phyloP scores from a whole-genome alignment of 2,797 vertebrate species.

The Hapalemur alaotrensis region DNA sequence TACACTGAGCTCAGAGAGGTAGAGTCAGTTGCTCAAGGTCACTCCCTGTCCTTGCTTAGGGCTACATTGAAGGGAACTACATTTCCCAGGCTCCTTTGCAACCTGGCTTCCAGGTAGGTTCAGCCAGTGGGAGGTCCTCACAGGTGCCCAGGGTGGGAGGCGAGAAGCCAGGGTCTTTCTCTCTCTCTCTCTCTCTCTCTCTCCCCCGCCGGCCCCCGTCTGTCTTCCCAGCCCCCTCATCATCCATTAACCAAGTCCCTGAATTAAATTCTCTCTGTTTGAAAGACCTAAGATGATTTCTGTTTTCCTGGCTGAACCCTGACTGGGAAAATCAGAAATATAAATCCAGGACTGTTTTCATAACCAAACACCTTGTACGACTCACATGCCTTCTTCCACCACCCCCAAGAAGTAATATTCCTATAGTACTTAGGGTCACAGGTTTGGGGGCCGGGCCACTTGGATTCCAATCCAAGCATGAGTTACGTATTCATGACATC shows the following conservation, averaged over 20 bases:
- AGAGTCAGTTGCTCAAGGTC: neutral
- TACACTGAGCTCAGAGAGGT: neutral
- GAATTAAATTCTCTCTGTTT: neutral
- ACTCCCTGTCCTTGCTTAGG: neutral
- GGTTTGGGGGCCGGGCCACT: neutral
- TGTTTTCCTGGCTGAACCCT: neutral
- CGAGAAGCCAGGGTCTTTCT: neutral
- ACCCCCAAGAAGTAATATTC: neutral
- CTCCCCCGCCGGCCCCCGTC: neutral
- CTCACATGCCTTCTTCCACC: neutral
- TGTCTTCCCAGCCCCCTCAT: neutral
- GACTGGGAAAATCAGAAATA: neutral
- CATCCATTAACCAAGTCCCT: neutral
- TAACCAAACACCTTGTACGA: neutral
- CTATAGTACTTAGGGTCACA: neutral
- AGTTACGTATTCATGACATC: neutral
- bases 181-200: neutral
- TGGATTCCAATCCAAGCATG: neutral
- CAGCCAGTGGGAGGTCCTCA: neutral
- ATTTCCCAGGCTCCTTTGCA: slow-evolving; percentile 18
- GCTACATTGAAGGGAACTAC: neutral
- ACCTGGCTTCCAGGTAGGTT: neutral
- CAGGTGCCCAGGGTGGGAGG: neutral
- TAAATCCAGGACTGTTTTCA: neutral
- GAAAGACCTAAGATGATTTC: neutral